phyloP scores from a whole-genome alignment of 1,140 invertebrate genomes.

The Palaemon carinicauda region DNA sequence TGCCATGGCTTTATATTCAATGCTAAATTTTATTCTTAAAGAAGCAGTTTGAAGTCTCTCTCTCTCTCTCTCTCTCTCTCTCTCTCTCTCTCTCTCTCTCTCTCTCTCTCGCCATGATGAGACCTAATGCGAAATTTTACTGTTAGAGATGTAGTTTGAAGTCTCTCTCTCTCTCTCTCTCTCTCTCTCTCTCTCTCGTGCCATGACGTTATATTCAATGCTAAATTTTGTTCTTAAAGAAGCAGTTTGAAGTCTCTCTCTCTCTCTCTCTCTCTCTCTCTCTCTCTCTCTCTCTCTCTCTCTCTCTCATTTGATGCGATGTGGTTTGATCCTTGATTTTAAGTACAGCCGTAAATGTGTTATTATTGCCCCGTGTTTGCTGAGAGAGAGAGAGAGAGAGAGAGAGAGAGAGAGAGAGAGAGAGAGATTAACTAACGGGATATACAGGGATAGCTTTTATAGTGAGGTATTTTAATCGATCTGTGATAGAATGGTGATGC shows the following conservation, averaged over 20 bases:
- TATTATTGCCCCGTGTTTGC: neutral
- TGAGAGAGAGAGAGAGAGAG: neutral
- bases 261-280: neutral
- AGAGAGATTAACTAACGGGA: no score
- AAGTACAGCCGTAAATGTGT: neutral
- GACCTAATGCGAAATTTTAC: no score
- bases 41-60: neutral
- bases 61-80: neutral
- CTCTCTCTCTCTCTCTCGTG: neutral
- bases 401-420: constrained; percentile 12
- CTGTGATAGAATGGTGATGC: no score
- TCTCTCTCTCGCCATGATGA: no score
- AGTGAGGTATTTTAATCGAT: no score
- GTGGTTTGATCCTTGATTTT: neutral
- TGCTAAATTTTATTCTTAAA: no score
- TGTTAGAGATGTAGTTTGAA: no score
- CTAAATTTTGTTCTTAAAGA: neutral
- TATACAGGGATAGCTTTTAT: no score
- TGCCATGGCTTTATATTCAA: no score
- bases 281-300: neutral
- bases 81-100: neutral
- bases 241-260: neutral
- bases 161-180: neutral
- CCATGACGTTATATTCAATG: neutral
- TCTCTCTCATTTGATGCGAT: no score